Evolutionary conservation across 2,888 invertebrate species (phyloP), one percentile per base, ranked within the genome.

Genomic region (Pammene fasciana): DNA sequence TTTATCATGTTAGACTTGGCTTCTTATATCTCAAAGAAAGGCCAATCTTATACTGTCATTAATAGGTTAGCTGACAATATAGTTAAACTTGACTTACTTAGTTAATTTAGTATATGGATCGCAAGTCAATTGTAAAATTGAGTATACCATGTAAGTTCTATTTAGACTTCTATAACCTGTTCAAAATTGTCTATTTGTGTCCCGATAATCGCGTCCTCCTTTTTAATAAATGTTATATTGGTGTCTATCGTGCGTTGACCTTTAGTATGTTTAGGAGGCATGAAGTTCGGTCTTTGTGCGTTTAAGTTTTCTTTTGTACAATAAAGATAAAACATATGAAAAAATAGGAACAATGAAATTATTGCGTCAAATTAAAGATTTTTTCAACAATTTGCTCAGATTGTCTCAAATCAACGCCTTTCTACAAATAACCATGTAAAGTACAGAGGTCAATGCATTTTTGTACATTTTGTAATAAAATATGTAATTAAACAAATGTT

Each of bases 91-190:
- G 26, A 26, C 26, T 26, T 26, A 26, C 26, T 26, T 26, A 26
- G 26, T 3, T 26, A 26, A 26, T 26, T 13, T 41, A 62, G n/a
- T 45, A 45, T 43, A 16, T 14, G 7, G 13, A 62, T 16, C 36
- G 16, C 38, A 62, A 62, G 62, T 62, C 50, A 62, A 62, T 62
- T 62, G 18, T 52, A 62, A 52, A 41, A 50, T 52, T 34, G 18
- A n/a, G 61, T 61, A 48, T 46, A 46, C 26, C 8, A 16, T 36
- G 36, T 56, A 56, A 34, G 38, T 6, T 48, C 13, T 52, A 62
- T n/a, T 41, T 62, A 52, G 50, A 46, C 34, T 41, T 41, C 3
- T 52, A n/a, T 26, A 50, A 50, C 16, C n/a, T 18, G 50, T 62
- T 62, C n/a, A 16, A 41, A 18, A n/a, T 50, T 48, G 1, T 62